phyloP scores from a whole-genome alignment of 2,113 vertebrate genomes.

The Trochalopteron elliotii region DNA sequence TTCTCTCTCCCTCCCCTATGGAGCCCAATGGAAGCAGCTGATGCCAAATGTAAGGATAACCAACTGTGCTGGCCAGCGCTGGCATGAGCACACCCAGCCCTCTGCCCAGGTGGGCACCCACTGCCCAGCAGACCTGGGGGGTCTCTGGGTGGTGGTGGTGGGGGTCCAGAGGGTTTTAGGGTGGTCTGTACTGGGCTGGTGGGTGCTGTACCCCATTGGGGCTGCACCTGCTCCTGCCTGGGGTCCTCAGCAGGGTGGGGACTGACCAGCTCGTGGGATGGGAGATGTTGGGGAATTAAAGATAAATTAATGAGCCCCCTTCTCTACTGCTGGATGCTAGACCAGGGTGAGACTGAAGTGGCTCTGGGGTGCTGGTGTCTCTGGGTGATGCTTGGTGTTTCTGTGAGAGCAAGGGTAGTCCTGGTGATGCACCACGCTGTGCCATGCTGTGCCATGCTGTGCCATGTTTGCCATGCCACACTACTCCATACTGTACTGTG shows the following conservation, averaged over 20 bases:
- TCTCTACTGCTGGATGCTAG: background rate
- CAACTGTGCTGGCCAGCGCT: background rate
- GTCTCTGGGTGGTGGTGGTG: background rate
- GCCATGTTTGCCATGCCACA: no score
- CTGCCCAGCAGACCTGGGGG: background rate
- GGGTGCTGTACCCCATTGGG: accelerated
- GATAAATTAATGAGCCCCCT: accelerated
- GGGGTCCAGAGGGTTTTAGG: accelerated
- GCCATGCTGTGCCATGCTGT: background rate
- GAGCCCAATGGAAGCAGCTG: conserved; percentile 12
- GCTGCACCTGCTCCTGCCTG: background rate
- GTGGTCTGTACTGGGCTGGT: accelerated
- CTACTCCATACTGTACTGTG: no score
- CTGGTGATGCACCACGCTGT: background rate
- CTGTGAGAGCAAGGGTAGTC: background rate
- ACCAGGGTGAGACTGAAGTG: accelerated
- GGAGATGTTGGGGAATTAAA: background rate
- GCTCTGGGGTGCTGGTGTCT: background rate
- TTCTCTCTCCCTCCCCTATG: conserved; percentile 10
- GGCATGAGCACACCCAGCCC: accelerated
- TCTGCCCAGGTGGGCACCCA: background rate
- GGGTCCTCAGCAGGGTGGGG: background rate
- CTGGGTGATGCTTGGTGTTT: background rate
- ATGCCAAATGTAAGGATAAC: background rate
- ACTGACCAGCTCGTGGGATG: accelerated